Base-by-base conservation (phyloP, 1,140 invertebrate species). In the Berghia stephanieae region DNA sequence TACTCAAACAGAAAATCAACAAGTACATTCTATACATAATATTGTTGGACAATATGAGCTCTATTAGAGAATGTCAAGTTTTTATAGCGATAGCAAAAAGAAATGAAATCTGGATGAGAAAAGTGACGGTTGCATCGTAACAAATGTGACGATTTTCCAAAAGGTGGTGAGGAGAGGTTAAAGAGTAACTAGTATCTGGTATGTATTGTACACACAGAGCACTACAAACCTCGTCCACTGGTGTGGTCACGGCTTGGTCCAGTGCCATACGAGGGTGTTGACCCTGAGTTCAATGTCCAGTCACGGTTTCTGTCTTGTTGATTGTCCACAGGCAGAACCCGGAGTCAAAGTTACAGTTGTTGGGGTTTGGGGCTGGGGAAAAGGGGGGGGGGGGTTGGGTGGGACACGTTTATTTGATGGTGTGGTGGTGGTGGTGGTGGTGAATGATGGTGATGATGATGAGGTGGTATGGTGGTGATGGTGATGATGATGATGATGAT, bases 201-300 rank as follows among this genome's bases (percentile, higher is more conserved):
- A n/a, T n/a, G n/a, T n/a, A n/a, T n/a, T n/a, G n/a, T n/a, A n/a
- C n/a, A n/a, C n/a, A n/a, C n/a, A n/a, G n/a, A n/a, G n/a, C n/a
- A n/a, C n/a, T n/a, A n/a, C n/a, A n/a, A 13, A 76, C 63, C 38
- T 60, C 83, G 83, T 10, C 86, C 86, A 72, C 85, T 83, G 3
- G 86, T 89, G 75, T 89, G 88, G 77, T 88, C 88, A 67, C 75
- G 79, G 31, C 57, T 70, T 27, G 86, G 86, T 49, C 86, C 88
- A 46, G 86, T 87, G 52, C 38, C 71, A 18, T n/a, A 18, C 10
- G 83, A 83, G 43, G 74, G 10, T 34, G 87, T 88, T 13, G 68
- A 24, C 21, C 85, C 85, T 66, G 69, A 83, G 24, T 81, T 79
- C 46, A 82, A 63, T 36, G 83, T 85, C 87, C 87, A 88, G 72